Conservation (phyloP, 1,140 invertebrate genomes). For the Cheumatopsyche charites region DNA sequence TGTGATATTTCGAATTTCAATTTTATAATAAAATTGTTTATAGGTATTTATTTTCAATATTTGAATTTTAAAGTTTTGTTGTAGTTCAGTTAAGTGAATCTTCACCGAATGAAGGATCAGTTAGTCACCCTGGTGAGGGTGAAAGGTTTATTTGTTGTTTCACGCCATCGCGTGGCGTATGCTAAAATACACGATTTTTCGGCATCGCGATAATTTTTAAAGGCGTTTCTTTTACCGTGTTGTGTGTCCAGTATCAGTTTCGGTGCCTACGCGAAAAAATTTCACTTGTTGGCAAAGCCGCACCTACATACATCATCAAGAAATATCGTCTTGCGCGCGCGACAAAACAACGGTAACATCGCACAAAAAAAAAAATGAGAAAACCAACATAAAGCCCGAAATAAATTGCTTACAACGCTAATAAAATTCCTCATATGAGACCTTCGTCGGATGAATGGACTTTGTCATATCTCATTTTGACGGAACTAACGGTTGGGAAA, state of each 20-base stretch:
- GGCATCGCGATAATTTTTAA: no score
- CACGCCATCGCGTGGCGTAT: neutral
- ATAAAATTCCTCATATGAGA: no score
- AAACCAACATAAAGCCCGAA: constrained; percentile 8
- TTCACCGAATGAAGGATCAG: neutral
- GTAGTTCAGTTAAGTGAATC: no score
- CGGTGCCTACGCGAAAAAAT: neutral
- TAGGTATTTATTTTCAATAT: no score
- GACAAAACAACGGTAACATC: neutral
- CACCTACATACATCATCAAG: constrained; percentile 15
- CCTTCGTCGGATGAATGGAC: no score
- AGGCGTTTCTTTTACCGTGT: neutral
- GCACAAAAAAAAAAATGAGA: neutral
- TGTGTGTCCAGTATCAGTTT: constrained; percentile 8
- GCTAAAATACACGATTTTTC: no score
- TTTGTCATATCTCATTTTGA: no score
- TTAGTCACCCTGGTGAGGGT: neutral
- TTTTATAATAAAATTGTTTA: no score
- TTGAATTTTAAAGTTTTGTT: no score
- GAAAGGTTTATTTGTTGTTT: constrained; percentile 6
- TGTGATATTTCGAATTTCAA: no score
- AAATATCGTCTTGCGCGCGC: neutral
- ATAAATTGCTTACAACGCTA: neutral
- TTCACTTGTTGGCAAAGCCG: constrained; percentile 5
- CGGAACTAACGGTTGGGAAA: no score